These are phyloP conservation scores for Hirundo rustica DNA, from an alignment of 2,797 vertebrate species.

Conservation along the genomic window DNA sequence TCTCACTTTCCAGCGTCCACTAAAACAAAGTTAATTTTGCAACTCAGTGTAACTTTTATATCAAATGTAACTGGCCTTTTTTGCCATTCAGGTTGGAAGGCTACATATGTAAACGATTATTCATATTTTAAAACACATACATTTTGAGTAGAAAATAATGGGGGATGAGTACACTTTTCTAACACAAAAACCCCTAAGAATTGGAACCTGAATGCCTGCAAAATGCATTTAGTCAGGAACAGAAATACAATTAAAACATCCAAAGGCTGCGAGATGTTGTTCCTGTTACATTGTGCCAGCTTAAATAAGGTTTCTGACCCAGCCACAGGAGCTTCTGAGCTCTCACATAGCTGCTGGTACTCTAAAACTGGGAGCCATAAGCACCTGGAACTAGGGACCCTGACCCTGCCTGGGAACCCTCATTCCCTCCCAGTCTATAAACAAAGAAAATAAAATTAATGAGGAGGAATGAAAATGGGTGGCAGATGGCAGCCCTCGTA, in stretches of 20 bases:
- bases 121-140: background rate
- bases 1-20: background rate
- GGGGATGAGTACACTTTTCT: background rate
- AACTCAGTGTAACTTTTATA: background rate
- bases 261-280: background rate
- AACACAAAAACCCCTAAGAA: background rate
- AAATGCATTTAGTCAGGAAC: background rate
- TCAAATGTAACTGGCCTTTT: background rate
- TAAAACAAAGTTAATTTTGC: background rate
- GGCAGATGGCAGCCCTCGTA: background rate
- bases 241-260: background rate
- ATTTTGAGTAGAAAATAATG: background rate
- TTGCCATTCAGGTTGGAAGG: background rate
- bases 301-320: background rate
- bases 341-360: background rate
- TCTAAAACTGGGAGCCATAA: background rate
- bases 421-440: background rate
- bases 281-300: background rate
- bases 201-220: background rate
- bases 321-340: background rate
- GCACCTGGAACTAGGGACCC: background rate
- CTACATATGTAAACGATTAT: background rate
- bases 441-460: background rate
- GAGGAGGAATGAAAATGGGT: background rate
- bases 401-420: background rate